phyloP scores from a whole-genome alignment of 2,888 invertebrate genomes.

The Pristionchus fissidentatus region DNA sequence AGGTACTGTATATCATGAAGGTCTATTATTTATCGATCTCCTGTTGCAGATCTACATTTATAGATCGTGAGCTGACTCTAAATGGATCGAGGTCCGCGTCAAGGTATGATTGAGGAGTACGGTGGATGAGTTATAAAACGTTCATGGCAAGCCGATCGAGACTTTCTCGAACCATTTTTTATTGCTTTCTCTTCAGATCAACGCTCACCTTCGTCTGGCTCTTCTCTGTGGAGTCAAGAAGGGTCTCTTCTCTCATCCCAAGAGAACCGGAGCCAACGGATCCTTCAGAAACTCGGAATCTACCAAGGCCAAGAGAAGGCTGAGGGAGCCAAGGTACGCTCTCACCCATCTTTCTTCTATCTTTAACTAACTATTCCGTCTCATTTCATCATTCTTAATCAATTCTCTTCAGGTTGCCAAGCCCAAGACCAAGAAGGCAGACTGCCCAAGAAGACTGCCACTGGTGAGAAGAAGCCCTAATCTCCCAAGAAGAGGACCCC shows the following conservation, averaged over 20 bases:
- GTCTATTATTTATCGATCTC: too few species aligned
- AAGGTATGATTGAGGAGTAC: too few species aligned
- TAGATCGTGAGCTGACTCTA: too few species aligned
- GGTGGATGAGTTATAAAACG: too few species aligned
- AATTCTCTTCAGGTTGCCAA: conserved; percentile 20
- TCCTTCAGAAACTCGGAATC: conserved; percentile 2
- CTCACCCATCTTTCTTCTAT: background rate
- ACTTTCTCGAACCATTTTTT: too few species aligned
- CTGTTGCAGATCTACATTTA: too few species aligned
- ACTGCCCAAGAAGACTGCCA: too few species aligned
- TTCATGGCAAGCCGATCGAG: too few species aligned
- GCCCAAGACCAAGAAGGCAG: conserved; percentile 26
- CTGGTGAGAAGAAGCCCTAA: conserved; percentile 31
- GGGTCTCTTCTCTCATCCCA: conserved; percentile 7
- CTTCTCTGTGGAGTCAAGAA: background rate
- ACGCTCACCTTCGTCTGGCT: too few species aligned
- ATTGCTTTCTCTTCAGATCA: background rate
- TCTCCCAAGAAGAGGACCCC: conserved; percentile 50
- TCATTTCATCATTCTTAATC: background rate
- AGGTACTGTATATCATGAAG: too few species aligned
- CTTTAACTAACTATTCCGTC: background rate
- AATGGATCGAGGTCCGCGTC: too few species aligned
- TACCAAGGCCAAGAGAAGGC: conserved; percentile 16
- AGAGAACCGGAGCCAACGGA: conserved; percentile 46
- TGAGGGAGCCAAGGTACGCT: background rate